Conservation (phyloP, 2,113 vertebrate genomes). For the Hemibagrus wyckioides region DNA sequence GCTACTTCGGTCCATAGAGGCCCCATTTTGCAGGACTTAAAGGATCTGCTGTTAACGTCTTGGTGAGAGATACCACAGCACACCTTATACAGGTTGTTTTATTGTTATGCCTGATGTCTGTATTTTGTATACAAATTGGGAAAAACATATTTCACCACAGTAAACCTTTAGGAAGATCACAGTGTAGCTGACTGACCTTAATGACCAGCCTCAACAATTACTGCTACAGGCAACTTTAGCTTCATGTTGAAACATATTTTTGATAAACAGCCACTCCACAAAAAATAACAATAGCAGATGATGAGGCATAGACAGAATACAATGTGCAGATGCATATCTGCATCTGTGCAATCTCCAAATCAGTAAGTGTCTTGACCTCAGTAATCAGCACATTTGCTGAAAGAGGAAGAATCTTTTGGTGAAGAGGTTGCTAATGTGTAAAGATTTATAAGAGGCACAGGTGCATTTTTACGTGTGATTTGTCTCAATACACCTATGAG, state of each 20-base stretch:
- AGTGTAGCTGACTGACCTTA: neutral
- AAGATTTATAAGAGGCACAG: neutral
- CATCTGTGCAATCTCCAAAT: constrained; percentile 6
- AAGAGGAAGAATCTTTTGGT: neutral
- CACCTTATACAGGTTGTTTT: no score
- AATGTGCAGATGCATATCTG: neutral
- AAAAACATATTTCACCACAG: neutral
- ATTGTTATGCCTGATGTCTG: no score
- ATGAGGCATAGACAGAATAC: neutral
- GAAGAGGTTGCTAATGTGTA: neutral
- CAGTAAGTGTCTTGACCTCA: constrained; percentile 1
- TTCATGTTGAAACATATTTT: neutral
- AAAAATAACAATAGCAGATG: constrained; percentile 14
- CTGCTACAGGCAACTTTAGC: neutral
- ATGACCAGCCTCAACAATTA: neutral
- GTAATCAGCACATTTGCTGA: neutral
- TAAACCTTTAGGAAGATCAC: neutral
- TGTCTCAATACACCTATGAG: neutral
- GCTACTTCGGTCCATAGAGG: no score
- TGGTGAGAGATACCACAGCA: no score
- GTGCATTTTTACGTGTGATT: neutral
- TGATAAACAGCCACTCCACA: constrained; percentile 2
- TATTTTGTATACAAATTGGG: neutral
- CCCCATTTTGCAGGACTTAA: no score
- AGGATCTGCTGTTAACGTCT: no score